A percentile compares a stretch with the other conserved stretches of the same genome.
Conservation (phyloP, 2,113 vertebrate genomes). For the Chaetura pelagica region DNA sequence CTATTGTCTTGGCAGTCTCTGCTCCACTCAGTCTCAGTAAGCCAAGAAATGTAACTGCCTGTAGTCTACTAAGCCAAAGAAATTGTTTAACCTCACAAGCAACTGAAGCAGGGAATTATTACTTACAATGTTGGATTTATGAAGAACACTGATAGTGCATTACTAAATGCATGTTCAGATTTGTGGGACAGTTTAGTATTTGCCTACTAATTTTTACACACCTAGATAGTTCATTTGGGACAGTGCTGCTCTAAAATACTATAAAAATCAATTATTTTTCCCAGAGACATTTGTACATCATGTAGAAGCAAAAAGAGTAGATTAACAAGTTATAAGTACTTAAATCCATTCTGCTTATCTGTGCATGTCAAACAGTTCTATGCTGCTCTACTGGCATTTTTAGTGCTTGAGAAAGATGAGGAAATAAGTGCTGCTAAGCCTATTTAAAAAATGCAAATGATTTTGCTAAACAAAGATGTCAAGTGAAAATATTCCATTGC, state of each 20-base stretch:
- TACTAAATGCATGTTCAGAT: neutral
- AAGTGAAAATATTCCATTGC: neutral
- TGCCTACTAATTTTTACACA: neutral
- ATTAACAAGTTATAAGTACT: neutral
- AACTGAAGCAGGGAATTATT: neutral
- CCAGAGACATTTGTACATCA: neutral
- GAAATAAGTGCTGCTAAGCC: conserved; percentile 1
- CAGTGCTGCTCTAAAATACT: neutral
- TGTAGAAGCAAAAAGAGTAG: neutral
- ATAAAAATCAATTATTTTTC: neutral
- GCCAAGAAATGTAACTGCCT: neutral
- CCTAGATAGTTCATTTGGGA: neutral
- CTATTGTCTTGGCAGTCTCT: neutral
- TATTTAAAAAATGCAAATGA: conserved; percentile 36
- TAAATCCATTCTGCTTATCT: conserved; percentile 38
- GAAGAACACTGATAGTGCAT: neutral
- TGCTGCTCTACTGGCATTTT: neutral
- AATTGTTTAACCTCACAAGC: neutral
- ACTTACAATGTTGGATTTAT: neutral
- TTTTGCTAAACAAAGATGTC: conserved; percentile 6
- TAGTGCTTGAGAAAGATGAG: neutral
- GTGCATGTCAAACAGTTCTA: neutral
- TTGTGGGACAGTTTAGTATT: neutral
- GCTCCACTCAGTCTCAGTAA: neutral
- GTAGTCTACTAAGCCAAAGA: neutral